Evolutionary conservation across 2,113 vertebrate species (phyloP).

Genomic region (Onychorhynchus coronatus): DNA sequence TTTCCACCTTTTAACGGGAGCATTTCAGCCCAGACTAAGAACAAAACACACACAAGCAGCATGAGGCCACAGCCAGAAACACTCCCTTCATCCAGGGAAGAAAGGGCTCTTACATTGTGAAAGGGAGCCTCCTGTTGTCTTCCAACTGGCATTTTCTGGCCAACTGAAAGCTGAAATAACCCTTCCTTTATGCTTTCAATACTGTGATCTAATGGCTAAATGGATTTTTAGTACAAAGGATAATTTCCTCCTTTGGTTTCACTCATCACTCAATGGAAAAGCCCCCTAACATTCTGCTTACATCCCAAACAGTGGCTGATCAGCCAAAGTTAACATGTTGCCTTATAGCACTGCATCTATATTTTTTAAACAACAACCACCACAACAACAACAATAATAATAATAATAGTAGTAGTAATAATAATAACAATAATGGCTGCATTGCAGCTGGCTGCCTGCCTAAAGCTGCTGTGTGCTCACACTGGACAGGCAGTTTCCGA

Average conservation of each 20-base stretch:
- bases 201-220: slow-evolving; percentile 40
- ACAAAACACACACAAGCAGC: slow-evolving; percentile 10
- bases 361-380: background rate
- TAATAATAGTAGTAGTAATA: background rate
- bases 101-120: slow-evolving; percentile 44
- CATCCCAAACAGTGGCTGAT: background rate
- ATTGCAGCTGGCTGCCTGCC: background rate
- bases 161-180: slow-evolving; percentile 46
- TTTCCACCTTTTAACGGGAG: background rate
- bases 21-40: background rate
- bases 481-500: background rate
- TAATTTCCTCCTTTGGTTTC: slow-evolving; percentile 38
- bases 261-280: slow-evolving; percentile 41
- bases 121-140: slow-evolving; percentile 66
- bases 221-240: slow-evolving; percentile 52
- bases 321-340: background rate
- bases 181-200: slow-evolving; percentile 9
- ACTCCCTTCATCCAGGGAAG: slow-evolving; percentile 12
- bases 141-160: slow-evolving; percentile 28
- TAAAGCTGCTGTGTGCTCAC: background rate
- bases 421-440: background rate
- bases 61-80: background rate
- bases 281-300: background rate
- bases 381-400: background rate
- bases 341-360: background rate